phyloP scores from a whole-genome alignment of 2,888 invertebrate genomes.

The Tyria jacobaeae region DNA sequence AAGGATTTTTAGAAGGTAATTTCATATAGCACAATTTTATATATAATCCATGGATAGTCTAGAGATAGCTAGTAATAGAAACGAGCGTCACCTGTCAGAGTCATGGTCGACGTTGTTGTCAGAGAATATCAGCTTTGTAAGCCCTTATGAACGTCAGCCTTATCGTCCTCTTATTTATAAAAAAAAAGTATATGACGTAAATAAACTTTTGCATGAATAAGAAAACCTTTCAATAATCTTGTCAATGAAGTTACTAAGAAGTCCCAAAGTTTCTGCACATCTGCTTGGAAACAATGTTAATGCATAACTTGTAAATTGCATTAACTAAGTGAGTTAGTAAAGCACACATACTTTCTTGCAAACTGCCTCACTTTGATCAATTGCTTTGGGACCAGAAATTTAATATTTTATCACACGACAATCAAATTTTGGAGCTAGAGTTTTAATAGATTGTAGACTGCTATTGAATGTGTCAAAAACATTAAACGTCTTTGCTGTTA shows the following conservation, averaged over 20 bases:
- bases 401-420: slow-evolving; percentile 17
- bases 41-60: too few relatives aligned
- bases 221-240: background rate
- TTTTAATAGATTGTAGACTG: too few relatives aligned
- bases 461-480: background rate
- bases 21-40: too few relatives aligned
- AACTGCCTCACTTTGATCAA: slow-evolving; percentile 52
- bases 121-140: too few relatives aligned
- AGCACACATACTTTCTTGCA: slow-evolving; percentile 51
- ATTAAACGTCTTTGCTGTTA: too few relatives aligned
- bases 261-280: slow-evolving; percentile 17
- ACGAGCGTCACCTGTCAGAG: too few relatives aligned
- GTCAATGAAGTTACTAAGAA: background rate
- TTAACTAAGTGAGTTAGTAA: slow-evolving; percentile 45
- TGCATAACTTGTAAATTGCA: slow-evolving; percentile 38
- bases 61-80: too few relatives aligned
- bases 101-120: too few relatives aligned
- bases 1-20: too few relatives aligned
- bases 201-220: background rate
- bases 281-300: slow-evolving; percentile 26
- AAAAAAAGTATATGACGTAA: background rate
- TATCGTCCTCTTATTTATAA: too few relatives aligned
- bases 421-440: slow-evolving; percentile 28
- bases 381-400: slow-evolving; percentile 48
- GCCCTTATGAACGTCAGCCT: too few relatives aligned